These are phyloP conservation scores for Phalera bucephala DNA, from an alignment of 2,888 invertebrate genomes.

Conservation along the genomic window DNA sequence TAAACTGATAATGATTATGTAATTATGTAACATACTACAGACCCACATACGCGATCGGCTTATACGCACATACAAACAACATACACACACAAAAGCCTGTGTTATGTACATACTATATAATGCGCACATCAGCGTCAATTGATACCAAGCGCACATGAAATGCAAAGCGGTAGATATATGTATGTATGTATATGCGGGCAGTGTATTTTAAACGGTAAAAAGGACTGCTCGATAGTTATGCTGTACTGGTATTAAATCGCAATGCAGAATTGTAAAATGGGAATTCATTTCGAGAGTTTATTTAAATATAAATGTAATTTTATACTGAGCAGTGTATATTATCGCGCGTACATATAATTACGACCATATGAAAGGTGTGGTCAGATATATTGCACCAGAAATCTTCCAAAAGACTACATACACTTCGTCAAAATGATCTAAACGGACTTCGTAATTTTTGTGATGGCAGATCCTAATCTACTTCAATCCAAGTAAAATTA, in stretches of 20 bases:
- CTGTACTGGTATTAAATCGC: background rate
- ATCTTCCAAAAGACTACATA: too few species aligned
- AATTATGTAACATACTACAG: slow-evolving; percentile 55
- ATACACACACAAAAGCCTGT: slow-evolving; percentile 4
- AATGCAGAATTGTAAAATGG: background rate
- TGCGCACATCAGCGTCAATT: slow-evolving; percentile 21
- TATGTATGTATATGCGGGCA: slow-evolving; percentile 28
- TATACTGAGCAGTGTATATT: too few species aligned
- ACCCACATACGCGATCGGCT: too few species aligned
- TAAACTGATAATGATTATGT: slow-evolving; percentile 55
- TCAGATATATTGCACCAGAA: too few species aligned
- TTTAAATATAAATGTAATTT: too few species aligned
- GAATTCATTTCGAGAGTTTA: background rate
- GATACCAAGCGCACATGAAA: slow-evolving; percentile 33
- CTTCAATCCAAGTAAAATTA: too few species aligned
- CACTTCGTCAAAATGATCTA: too few species aligned
- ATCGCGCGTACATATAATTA: too few species aligned
- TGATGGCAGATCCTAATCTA: too few species aligned
- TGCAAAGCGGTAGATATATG: slow-evolving; percentile 23
- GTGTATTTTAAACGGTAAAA: slow-evolving; percentile 26
- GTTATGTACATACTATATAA: slow-evolving; percentile 8
- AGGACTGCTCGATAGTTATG: slow-evolving; percentile 16
- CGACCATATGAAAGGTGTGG: too few species aligned
- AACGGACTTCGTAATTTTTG: too few species aligned
- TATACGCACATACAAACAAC: slow-evolving; percentile 29